These are phyloP conservation scores for Chiloscyllium punctatum DNA, from an alignment of 2,797 vertebrate species.

Conservation along the genomic window DNA sequence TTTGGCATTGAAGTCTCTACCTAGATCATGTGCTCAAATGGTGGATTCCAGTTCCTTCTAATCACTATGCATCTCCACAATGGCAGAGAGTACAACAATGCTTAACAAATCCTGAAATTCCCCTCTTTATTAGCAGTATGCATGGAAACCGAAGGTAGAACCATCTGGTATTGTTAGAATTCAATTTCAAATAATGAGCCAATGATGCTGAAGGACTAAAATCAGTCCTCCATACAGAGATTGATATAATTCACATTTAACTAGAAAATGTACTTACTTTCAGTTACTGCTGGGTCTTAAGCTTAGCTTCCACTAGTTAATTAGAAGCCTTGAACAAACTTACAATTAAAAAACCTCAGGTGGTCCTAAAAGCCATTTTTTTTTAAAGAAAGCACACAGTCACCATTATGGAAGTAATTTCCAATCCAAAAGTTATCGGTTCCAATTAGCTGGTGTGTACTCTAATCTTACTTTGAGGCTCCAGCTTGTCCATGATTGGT, in stretches of 20 bases:
- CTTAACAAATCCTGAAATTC: no score
- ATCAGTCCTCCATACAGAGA: not conserved
- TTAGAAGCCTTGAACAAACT: no score
- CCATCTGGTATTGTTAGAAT: not conserved
- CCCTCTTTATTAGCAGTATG: no score
- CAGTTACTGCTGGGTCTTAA: not conserved
- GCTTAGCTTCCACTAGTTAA: no score
- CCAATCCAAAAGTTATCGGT: not conserved
- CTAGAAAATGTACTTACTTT: not conserved
- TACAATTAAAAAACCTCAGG: no score
- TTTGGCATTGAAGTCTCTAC: not conserved
- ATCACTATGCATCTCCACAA: no score
- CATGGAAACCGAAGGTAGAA: not conserved
- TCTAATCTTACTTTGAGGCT: conserved; percentile 30
- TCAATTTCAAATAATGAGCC: not conserved
- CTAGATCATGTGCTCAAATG: not conserved
- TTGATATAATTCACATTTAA: not conserved
- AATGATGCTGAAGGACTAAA: not conserved
- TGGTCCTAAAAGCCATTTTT: not conserved
- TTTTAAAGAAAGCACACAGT: no score
- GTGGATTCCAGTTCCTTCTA: not conserved
- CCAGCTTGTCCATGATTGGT: conserved; percentile 27
- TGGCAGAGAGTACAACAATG: no score
- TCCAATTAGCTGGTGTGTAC: not conserved
- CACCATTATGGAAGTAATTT: not conserved